phyloP scores from a whole-genome alignment of 2,888 invertebrate genomes.

The Erebia aethiops region DNA sequence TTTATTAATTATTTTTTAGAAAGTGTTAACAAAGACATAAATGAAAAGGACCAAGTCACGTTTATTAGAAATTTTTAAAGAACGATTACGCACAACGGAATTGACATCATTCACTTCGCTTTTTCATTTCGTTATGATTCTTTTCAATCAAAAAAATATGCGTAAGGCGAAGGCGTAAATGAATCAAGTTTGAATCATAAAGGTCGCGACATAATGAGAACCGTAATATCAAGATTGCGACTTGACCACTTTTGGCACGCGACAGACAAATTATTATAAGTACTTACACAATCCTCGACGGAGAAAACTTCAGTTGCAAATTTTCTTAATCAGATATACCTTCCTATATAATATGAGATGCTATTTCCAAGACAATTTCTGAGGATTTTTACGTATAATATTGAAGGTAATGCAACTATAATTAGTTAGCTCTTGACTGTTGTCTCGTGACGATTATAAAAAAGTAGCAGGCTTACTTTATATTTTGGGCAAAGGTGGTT shows the following conservation, averaged over 20 bases:
- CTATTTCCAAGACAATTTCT: no score
- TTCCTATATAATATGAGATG: no score
- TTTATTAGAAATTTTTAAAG: neutral
- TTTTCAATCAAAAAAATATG: conserved; percentile 3
- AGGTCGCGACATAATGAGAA: conserved; percentile 38
- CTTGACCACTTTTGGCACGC: conserved; percentile 42
- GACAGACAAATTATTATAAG: conserved; percentile 41
- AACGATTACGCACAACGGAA: conserved; percentile 1
- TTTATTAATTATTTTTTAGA: neutral
- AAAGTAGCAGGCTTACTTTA: no score
- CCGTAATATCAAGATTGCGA: conserved; percentile 41
- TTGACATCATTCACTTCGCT: neutral
- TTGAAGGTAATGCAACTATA: no score
- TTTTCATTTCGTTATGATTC: conserved; percentile 10
- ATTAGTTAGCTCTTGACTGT: no score
- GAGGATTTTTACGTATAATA: no score
- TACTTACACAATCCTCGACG: neutral
- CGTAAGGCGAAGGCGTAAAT: conserved; percentile 40
- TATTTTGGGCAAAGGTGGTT: no score
- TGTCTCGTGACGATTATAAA: no score
- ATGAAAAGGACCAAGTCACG: neutral
- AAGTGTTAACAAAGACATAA: neutral
- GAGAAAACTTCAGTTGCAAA: neutral
- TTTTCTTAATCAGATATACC: neutral
- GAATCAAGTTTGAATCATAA: conserved; percentile 44